Percentiles rank a stretch among this genome's conserved stretches.
These are phyloP conservation scores for Erpetoichthys calabaricus DNA, from an alignment of 2,797 vertebrate species.

Conservation along the genomic window DNA sequence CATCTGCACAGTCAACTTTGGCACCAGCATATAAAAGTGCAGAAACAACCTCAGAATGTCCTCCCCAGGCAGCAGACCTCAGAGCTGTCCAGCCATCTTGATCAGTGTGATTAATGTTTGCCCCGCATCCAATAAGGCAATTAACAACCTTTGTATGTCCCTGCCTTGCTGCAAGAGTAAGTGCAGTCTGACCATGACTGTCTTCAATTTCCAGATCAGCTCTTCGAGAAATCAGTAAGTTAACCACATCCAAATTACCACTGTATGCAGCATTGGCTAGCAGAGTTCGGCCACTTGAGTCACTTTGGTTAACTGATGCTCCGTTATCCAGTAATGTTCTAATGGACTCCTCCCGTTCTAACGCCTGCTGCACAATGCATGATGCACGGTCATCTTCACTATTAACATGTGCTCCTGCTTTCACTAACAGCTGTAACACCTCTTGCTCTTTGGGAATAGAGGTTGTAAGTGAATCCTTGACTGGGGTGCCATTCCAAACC, in stretches of 20 bases:
- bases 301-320: conserved; percentile 82
- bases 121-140: conserved; percentile 83
- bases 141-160: conserved; percentile 95
- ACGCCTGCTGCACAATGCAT: conserved; percentile 82
- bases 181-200: conserved; percentile 79
- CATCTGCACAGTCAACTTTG: conserved; percentile 89
- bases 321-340: conserved; percentile 84
- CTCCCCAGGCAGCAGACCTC: conserved; percentile 89
- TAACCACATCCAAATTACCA: conserved; percentile 88
- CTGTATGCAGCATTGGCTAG: conserved; percentile 84
- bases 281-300: conserved; percentile 79
- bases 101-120: conserved; percentile 89
- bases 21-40: conserved; percentile 91
- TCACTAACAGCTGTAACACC: conserved; percentile 88
- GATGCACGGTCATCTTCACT: conserved; percentile 82
- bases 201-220: conserved; percentile 87
- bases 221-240: conserved; percentile 76
- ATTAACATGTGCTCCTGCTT: conserved; percentile 89
- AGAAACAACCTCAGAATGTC: conserved; percentile 91
- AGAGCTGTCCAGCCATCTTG: conserved; percentile 93
- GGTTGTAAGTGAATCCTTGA: conserved; percentile 84
- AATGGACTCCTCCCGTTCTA: conserved; percentile 91
- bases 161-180: conserved; percentile 88
- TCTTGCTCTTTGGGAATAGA: conserved; percentile 89
- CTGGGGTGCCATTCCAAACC: conserved; percentile 93